phyloP scores from a whole-genome alignment of 2,113 vertebrate species.

The Chionis minor region DNA sequence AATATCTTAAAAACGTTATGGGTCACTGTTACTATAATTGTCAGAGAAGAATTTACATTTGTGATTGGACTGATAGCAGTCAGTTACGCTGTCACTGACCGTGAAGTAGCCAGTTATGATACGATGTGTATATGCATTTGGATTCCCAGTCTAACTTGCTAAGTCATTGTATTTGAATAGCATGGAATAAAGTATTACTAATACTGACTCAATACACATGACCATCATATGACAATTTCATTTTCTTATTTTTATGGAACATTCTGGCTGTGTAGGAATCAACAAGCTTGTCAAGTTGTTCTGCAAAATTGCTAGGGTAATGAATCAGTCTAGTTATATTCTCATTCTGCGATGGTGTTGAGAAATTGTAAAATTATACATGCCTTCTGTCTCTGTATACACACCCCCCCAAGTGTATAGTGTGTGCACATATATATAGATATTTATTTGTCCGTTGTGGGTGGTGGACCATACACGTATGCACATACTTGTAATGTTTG shows the following conservation, averaged over 20 bases:
- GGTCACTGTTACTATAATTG: neutral
- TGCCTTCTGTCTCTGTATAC: neutral
- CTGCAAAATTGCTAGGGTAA: neutral
- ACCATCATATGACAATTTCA: neutral
- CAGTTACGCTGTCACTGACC: neutral
- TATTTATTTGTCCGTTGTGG: neutral
- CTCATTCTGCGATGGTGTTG: neutral
- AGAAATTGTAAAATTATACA: neutral
- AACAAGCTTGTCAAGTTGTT: neutral
- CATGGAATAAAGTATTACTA: neutral
- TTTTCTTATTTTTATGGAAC: neutral
- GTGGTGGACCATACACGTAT: neutral
- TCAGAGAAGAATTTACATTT: neutral
- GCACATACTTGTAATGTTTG: neutral
- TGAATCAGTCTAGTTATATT: neutral
- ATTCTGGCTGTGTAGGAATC: neutral
- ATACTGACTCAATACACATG: neutral
- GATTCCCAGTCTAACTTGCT: neutral
- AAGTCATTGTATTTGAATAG: conserved; percentile 11
- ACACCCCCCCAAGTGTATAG: too few species aligned
- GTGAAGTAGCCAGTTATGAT: neutral
- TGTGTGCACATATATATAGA: neutral
- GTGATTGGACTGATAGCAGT: neutral
- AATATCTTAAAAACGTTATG: neutral
- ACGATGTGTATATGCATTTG: neutral